phyloP scores from a whole-genome alignment of 1,140 invertebrate genomes.

The Onthophagus taurus region DNA sequence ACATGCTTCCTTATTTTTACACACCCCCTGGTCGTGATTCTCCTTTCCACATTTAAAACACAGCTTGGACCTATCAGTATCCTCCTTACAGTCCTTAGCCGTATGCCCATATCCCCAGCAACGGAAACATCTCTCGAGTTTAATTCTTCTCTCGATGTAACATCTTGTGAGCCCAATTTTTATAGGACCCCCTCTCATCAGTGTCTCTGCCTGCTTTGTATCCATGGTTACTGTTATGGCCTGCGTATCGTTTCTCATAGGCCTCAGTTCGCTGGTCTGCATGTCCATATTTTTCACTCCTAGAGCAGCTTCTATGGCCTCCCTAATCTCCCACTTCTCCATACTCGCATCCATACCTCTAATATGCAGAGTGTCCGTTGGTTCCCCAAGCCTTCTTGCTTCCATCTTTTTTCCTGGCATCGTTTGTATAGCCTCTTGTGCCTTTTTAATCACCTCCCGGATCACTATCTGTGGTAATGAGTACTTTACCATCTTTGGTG shows the following conservation, averaged over 20 bases:
- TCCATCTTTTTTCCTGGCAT: neutral
- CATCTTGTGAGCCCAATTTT: slow-evolving; percentile 13
- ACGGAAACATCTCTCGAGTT: slow-evolving; percentile 11
- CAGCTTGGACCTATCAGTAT: slow-evolving; percentile 9
- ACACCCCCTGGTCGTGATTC: no score
- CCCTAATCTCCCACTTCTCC: neutral
- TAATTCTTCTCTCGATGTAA: slow-evolving; percentile 6
- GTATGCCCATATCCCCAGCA: slow-evolving; percentile 13
- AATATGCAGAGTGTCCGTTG: slow-evolving; percentile 6
- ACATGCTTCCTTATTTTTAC: slow-evolving; percentile 5
- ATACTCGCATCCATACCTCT: slow-evolving; percentile 5
- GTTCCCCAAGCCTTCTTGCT: neutral
- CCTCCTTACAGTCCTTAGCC: slow-evolving; percentile 11
- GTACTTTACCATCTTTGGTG: slow-evolving; percentile 13
- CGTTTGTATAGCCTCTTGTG: slow-evolving; percentile 5
- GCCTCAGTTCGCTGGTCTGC: slow-evolving; percentile 1
- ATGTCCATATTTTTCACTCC: neutral
- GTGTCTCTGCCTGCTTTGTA: neutral
- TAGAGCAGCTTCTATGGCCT: slow-evolving; percentile 2
- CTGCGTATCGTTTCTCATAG: slow-evolving; percentile 7
- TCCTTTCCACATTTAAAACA: no score
- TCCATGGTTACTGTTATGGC: slow-evolving; percentile 3
- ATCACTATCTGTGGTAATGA: slow-evolving; percentile 10
- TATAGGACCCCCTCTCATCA: slow-evolving; percentile 2
- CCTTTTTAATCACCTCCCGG: neutral